A percentile compares a stretch with the other conserved stretches of the same genome.
These are phyloP conservation scores for Ovis aries DNA, from an alignment of 2,113 vertebrate genomes.

Conservation along the genomic window DNA sequence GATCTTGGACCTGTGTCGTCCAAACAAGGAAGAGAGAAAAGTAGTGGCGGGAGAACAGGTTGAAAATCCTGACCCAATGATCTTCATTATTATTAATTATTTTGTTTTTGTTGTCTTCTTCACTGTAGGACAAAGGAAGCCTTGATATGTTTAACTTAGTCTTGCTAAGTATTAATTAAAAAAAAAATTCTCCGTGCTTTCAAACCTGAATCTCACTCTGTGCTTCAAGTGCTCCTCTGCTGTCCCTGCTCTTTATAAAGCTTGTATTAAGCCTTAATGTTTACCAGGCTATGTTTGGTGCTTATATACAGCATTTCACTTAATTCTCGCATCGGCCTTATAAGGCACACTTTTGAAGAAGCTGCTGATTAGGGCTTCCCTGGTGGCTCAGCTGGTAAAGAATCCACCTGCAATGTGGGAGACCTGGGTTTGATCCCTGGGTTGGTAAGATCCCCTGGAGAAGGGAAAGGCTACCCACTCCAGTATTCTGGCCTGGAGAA, in stretches of 20 bases:
- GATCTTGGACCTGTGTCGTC: not conserved
- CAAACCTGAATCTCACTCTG: not conserved
- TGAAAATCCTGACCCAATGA: not conserved
- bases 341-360: not conserved
- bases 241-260: not conserved
- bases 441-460: not conserved
- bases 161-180: not conserved
- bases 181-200: not conserved
- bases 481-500: not conserved
- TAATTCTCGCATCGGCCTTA: not conserved
- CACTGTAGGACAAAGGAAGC: not conserved
- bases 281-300: not conserved
- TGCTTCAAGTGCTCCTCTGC: not conserved
- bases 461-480: not conserved
- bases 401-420: not conserved
- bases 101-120: not conserved
- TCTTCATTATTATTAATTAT: not conserved
- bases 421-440: not conserved
- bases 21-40: not conserved
- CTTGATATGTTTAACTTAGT: not conserved
- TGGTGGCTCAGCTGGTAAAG: not conserved
- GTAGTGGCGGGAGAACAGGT: not conserved
- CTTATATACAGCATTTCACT: not conserved
- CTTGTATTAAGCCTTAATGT: not conserved
- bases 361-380: not conserved